These are phyloP conservation scores for Eubasilissa splendida DNA, from an alignment of 2,888 invertebrate species.

Conservation along the genomic window DNA sequence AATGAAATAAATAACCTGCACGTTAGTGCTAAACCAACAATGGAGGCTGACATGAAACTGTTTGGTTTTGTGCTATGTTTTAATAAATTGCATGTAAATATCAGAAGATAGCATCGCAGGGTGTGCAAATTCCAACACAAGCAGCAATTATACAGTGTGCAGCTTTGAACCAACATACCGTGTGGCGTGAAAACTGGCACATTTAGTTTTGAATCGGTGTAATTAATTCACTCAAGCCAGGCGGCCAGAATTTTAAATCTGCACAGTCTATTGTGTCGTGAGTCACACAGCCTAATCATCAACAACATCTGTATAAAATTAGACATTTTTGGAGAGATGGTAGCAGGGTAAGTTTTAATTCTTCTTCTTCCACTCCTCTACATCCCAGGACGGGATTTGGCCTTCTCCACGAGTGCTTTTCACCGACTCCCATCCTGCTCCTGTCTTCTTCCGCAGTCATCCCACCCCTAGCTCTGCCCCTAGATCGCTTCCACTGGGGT, in stretches of 20 bases:
- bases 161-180: background rate
- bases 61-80: constrained; percentile 27
- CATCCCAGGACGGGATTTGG: too few relatives aligned
- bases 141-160: constrained; percentile 6
- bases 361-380: too few relatives aligned
- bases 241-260: background rate
- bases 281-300: too few relatives aligned
- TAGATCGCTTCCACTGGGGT: too few relatives aligned
- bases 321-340: too few relatives aligned
- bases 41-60: constrained; percentile 25
- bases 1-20: constrained; percentile 31
- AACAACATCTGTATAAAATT: too few relatives aligned
- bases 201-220: background rate
- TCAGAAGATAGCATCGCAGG: constrained; percentile 26
- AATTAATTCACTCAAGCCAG: background rate
- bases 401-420: too few relatives aligned
- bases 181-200: background rate
- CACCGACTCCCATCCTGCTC: too few relatives aligned
- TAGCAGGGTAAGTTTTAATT: too few relatives aligned
- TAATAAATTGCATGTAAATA: constrained; percentile 46
- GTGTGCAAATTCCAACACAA: constrained; percentile 8
- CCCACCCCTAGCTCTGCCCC: too few relatives aligned
- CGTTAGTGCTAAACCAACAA: constrained; percentile 44
- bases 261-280: too few relatives aligned
- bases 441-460: too few relatives aligned